These are phyloP conservation scores for Opisthocomus hoazin DNA, from an alignment of 2,113 vertebrate genomes.

Conservation along the genomic window DNA sequence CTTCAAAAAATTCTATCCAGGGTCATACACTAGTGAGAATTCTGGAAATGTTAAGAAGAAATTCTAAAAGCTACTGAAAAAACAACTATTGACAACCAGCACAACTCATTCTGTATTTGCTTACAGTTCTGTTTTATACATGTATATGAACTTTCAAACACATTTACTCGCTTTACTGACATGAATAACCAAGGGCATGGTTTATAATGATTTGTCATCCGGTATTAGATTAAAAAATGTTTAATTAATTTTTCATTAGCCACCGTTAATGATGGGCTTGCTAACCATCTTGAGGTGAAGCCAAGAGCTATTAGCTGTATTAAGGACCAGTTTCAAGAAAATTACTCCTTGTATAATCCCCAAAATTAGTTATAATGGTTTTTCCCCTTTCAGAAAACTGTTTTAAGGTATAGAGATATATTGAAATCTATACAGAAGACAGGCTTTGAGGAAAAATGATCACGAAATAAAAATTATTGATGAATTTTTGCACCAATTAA, in stretches of 20 bases:
- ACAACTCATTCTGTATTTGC: neutral
- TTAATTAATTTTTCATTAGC: constrained; percentile 52
- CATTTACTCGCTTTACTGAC: neutral
- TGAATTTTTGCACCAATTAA: neutral
- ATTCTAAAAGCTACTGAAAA: neutral
- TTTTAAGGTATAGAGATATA: neutral
- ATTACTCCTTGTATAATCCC: neutral
- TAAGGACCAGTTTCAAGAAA: constrained; percentile 1
- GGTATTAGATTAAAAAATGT: constrained; percentile 19
- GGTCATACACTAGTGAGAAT: neutral
- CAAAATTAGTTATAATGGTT: neutral
- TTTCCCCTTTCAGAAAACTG: neutral
- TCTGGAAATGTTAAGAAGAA: neutral
- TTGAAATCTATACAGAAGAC: neutral
- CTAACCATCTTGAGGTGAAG: constrained; percentile 39
- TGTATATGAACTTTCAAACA: neutral
- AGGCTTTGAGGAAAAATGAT: neutral
- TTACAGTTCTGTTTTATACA: neutral
- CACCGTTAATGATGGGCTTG: constrained; percentile 26
- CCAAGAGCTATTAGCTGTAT: constrained; percentile 27
- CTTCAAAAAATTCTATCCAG: neutral
- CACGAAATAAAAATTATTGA: neutral
- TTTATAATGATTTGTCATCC: constrained; percentile 39
- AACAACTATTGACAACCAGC: neutral
- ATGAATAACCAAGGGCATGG: neutral